phyloP scores from a whole-genome alignment of 1,140 invertebrate species.

The Apis dorsata region DNA sequence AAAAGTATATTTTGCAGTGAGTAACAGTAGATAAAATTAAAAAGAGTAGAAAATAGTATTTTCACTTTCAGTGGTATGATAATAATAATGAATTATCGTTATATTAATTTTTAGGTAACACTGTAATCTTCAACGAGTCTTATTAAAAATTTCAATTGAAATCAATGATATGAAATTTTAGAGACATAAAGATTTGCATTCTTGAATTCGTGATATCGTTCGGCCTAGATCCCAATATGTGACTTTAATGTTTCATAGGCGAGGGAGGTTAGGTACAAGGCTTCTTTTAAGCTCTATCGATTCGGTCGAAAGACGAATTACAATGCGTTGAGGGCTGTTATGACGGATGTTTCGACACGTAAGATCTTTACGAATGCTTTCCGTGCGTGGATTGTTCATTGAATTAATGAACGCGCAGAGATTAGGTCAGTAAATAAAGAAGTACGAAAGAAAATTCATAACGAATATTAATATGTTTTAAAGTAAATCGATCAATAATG shows the following conservation, averaged over 20 bases:
- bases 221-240: constrained; percentile 43
- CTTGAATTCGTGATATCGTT: constrained; percentile 37
- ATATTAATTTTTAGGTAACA: not conserved
- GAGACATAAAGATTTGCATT: not conserved
- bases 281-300: constrained; percentile 66
- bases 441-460: not conserved
- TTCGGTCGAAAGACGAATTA: constrained; percentile 52
- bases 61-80: not conserved
- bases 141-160: not conserved
- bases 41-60: not conserved
- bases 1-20: not conserved
- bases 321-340: constrained; percentile 39
- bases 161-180: not conserved
- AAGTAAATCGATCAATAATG: not conserved
- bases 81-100: not conserved
- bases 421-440: constrained; percentile 19
- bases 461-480: not conserved
- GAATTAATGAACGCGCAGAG: constrained; percentile 4
- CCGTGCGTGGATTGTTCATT: not conserved
- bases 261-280: constrained; percentile 42
- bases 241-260: constrained; percentile 35
- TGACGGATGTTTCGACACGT: constrained; percentile 49
- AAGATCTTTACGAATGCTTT: constrained; percentile 17
- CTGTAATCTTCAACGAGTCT: not conserved
- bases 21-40: not conserved